Conservation (phyloP, 2,113 vertebrate species). For the Pluvianellus socialis region DNA sequence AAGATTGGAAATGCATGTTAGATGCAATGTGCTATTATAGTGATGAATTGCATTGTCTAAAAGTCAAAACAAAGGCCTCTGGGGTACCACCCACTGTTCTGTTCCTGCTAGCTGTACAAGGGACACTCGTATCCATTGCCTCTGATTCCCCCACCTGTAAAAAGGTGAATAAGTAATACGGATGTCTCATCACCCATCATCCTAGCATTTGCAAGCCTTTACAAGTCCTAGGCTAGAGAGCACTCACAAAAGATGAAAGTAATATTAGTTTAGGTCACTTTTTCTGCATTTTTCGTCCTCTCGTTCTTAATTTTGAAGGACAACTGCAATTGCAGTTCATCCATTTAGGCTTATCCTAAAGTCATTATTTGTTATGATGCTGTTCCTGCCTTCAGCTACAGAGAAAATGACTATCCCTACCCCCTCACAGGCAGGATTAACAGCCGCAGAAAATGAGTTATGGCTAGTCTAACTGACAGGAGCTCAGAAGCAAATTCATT, state of each 20-base stretch:
- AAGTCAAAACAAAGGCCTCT: not conserved
- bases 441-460: slow-evolving; percentile 51
- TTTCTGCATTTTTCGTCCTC: slow-evolving; percentile 14
- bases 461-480: slow-evolving; percentile 18
- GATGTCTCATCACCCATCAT: not conserved
- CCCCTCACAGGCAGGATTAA: slow-evolving; percentile 54
- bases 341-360: slow-evolving; percentile 60
- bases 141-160: not conserved
- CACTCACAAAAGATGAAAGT: not conserved
- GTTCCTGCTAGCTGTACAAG: not conserved
- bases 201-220: not conserved
- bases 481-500: slow-evolving; percentile 41
- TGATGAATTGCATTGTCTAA: not conserved
- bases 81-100: not conserved
- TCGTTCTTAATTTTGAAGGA: slow-evolving; percentile 55
- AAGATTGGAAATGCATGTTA: not conserved
- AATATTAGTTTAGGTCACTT: not conserved
- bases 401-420: slow-evolving; percentile 53
- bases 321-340: slow-evolving; percentile 48
- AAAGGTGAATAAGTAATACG: not conserved
- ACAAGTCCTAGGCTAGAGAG: not conserved
- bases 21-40: not conserved
- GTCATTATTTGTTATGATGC: slow-evolving; percentile 63
- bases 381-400: slow-evolving; percentile 56
- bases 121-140: not conserved